These are phyloP conservation scores for Albula glossodonta DNA, from an alignment of 2,113 vertebrate species.

Conservation along the genomic window DNA sequence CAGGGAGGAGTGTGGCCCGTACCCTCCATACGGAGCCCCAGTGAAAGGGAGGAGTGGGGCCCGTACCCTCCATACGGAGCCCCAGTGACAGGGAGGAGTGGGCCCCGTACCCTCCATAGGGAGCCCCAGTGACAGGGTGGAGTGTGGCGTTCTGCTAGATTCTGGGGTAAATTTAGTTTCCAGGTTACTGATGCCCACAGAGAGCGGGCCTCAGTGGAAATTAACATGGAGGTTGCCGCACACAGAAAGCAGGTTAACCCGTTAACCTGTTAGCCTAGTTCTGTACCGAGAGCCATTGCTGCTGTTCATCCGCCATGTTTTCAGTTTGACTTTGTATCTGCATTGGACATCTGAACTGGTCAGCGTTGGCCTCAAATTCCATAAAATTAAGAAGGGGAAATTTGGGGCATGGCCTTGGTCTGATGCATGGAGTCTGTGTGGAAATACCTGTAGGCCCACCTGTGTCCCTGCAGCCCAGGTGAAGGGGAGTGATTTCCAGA, in stretches of 20 bases:
- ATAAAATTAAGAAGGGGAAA: not conserved
- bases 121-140: not conserved
- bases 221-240: not conserved
- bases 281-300: not conserved
- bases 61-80: too few relatives aligned
- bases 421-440: not conserved
- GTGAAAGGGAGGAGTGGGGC: too few relatives aligned
- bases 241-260: not conserved
- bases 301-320: not conserved
- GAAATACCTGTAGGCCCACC: not conserved
- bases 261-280: not conserved
- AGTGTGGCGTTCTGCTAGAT: not conserved
- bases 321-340: not conserved
- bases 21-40: too few relatives aligned
- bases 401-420: not conserved
- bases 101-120: constrained; percentile 5
- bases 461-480: too few relatives aligned
- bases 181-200: constrained; percentile 1
- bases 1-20: too few relatives aligned
- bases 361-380: not conserved
- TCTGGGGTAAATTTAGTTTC: constrained; percentile 12
- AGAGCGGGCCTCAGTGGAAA: constrained; percentile 13
- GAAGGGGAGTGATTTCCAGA: too few relatives aligned
- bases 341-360: not conserved
- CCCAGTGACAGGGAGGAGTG: too few relatives aligned